phyloP scores from a whole-genome alignment of 2,797 vertebrate species.

The Gallinago nigripennis region DNA sequence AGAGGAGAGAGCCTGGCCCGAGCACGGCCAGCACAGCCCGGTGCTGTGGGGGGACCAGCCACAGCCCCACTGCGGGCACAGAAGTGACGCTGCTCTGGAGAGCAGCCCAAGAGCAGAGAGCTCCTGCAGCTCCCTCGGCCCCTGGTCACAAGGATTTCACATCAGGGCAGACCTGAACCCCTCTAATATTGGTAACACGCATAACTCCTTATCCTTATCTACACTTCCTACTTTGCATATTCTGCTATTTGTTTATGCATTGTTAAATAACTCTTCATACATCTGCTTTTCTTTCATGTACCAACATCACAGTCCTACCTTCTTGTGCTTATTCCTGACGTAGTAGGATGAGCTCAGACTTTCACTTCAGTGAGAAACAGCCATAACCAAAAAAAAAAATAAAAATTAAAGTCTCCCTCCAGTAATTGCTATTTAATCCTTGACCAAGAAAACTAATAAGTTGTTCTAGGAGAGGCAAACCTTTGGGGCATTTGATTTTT shows the following conservation, averaged over 20 bases:
- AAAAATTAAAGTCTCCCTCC: background rate
- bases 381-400: background rate
- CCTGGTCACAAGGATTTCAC: background rate
- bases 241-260: background rate
- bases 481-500: conserved; percentile 30
- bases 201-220: background rate
- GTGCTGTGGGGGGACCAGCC: accelerated
- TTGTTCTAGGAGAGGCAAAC: background rate
- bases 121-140: background rate
- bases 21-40: accelerated
- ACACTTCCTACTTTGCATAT: background rate
- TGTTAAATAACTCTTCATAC: background rate
- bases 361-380: background rate
- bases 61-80: accelerated
- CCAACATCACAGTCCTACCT: background rate
- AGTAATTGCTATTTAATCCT: conserved; percentile 54
- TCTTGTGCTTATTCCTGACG: background rate
- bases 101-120: background rate
- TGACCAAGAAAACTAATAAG: conserved; percentile 9
- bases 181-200: accelerated
- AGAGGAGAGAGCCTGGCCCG: background rate
- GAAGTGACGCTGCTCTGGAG: background rate
- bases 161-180: background rate
- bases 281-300: background rate
- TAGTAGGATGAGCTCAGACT: accelerated